Percentiles rank a stretch among this genome's conserved stretches.
phyloP scores from a whole-genome alignment of 2,797 vertebrate species.

The Pterois miles region DNA sequence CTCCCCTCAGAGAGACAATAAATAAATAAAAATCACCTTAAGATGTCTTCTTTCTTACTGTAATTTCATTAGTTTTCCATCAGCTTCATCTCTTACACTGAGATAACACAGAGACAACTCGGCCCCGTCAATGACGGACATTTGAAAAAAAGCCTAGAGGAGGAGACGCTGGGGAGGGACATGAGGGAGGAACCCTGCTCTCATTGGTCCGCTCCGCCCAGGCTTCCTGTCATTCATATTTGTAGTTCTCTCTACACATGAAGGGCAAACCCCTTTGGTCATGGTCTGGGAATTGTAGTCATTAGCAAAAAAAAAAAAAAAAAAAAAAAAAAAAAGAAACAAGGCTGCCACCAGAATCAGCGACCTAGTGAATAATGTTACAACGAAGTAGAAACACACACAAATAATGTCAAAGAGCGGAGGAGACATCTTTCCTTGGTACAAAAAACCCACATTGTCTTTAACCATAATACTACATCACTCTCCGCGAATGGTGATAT shows the following conservation, averaged over 20 bases:
- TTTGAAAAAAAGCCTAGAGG: constrained; percentile 72
- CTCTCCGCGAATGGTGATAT: constrained; percentile 69
- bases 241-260: constrained; percentile 68
- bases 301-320: constrained; percentile 56
- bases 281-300: constrained; percentile 77
- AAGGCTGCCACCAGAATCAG: constrained; percentile 75
- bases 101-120: constrained; percentile 65
- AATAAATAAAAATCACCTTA: constrained; percentile 88
- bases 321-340: constrained; percentile 31
- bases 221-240: constrained; percentile 63
- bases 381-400: constrained; percentile 67
- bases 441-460: constrained; percentile 61
- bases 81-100: constrained; percentile 72
- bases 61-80: constrained; percentile 75
- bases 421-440: constrained; percentile 58
- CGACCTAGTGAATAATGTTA: constrained; percentile 69
- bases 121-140: constrained; percentile 55
- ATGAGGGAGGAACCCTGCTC: constrained; percentile 52
- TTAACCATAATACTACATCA: constrained; percentile 78
- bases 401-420: constrained; percentile 62
- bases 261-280: constrained; percentile 82
- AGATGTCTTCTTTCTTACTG: constrained; percentile 60
- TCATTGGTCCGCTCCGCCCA: constrained; percentile 51
- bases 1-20: constrained; percentile 78
- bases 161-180: constrained; percentile 53